Conservation (phyloP, 2,113 vertebrate genomes). For the Sphaerodactylus townsendi region DNA sequence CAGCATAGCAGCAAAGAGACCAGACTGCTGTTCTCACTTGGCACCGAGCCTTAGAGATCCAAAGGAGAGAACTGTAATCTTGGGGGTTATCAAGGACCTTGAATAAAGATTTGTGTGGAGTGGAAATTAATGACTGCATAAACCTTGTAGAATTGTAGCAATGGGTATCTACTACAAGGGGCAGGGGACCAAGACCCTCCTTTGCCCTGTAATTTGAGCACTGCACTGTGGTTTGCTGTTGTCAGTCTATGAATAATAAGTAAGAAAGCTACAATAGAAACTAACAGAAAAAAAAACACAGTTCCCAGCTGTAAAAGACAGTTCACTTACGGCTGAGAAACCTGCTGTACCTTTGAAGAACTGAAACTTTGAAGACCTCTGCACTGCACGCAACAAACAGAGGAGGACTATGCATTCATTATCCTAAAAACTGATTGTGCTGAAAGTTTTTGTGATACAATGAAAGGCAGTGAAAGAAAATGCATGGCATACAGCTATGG, state of each 20-base stretch:
- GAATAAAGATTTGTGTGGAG: no score
- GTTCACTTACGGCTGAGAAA: background rate
- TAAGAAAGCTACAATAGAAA: background rate
- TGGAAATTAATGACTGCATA: no score
- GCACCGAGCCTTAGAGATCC: no score
- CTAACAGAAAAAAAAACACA: background rate
- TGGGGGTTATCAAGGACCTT: no score
- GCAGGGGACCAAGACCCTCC: no score
- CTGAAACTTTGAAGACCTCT: background rate
- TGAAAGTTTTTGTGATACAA: background rate
- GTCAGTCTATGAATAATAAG: background rate
- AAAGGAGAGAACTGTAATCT: no score
- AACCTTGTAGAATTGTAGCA: no score
- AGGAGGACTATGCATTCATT: background rate
- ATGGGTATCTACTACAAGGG: no score
- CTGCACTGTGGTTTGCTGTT: background rate
- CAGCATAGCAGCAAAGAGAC: no score
- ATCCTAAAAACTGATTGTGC: background rate
- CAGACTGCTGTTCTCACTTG: no score
- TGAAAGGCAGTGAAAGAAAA: background rate
- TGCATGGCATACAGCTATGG: background rate
- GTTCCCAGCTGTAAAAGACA: background rate
- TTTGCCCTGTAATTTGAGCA: no score
- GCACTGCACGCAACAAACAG: background rate
- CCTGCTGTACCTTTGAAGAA: background rate